These are phyloP conservation scores for Cheilosia grossa DNA, from an alignment of 2,888 invertebrate genomes.

Conservation along the genomic window DNA sequence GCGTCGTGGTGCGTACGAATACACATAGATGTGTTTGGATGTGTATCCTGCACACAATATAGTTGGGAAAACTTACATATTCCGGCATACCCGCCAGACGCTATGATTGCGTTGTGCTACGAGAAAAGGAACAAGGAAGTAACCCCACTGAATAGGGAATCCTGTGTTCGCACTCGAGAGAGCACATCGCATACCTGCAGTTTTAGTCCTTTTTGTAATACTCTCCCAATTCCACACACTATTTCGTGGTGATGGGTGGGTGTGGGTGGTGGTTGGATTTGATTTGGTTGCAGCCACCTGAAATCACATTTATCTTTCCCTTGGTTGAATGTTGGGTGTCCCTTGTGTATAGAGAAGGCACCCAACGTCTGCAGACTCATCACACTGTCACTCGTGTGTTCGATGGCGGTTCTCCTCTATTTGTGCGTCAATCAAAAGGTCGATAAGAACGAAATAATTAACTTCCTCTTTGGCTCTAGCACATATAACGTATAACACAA, in stretches of 20 bases:
- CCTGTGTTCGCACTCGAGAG: slow-evolving; percentile 66
- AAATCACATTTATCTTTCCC: slow-evolving; percentile 68
- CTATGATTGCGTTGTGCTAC: slow-evolving; percentile 31
- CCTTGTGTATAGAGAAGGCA: background rate
- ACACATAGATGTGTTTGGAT: slow-evolving; percentile 5
- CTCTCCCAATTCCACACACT: background rate
- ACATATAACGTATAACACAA: slow-evolving; percentile 1
- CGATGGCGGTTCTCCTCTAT: slow-evolving; percentile 14
- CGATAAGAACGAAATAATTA: slow-evolving; percentile 74
- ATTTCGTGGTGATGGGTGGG: slow-evolving; percentile 29
- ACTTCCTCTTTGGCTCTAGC: slow-evolving; percentile 49
- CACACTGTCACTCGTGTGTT: slow-evolving; percentile 18
- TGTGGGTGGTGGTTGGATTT: slow-evolving; percentile 44
- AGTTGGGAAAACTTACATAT: slow-evolving; percentile 14
- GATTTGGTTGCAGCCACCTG: slow-evolving; percentile 63
- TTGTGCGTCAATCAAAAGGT: slow-evolving; percentile 47
- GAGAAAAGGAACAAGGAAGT: slow-evolving; percentile 50
- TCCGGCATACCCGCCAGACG: slow-evolving; percentile 9
- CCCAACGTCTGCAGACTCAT: slow-evolving; percentile 5
- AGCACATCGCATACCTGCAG: slow-evolving; percentile 64
- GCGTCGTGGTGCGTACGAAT: slow-evolving; percentile 53
- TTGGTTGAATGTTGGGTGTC: slow-evolving; percentile 36
- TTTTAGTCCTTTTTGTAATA: slow-evolving; percentile 3
- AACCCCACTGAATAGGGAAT: slow-evolving; percentile 41
- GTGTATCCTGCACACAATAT: slow-evolving; percentile 1